A percentile compares a stretch with the other conserved stretches of the same genome.
phyloP scores from a whole-genome alignment of 37 sponge, comb jelly and placozoan species.

The Lycopodina hypogea region DNA sequence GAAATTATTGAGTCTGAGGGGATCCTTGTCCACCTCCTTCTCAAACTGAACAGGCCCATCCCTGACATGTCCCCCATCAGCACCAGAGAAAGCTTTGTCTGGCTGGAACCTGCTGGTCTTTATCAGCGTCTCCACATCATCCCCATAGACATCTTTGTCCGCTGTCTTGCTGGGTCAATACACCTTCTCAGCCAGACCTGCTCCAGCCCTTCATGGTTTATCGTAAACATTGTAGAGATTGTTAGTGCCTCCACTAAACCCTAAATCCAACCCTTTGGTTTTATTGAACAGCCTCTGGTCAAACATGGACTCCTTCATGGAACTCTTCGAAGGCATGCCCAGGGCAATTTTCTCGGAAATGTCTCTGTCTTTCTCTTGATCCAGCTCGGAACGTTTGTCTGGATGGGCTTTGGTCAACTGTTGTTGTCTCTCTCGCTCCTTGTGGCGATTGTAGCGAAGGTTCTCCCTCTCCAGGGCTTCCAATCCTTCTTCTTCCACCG shows the following conservation, averaged over 20 bases:
- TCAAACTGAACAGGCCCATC: constrained; percentile 98
- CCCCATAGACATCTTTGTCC: constrained; percentile 97
- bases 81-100: constrained; percentile 88
- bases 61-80: constrained; percentile 56
- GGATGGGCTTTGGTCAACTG: constrained; percentile 80
- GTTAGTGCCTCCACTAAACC: constrained; percentile 73
- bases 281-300: constrained; percentile 96
- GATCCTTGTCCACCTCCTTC: constrained; percentile 89
- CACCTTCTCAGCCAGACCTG: constrained; percentile 77
- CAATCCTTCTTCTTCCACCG: constrained; percentile 44
- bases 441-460: constrained; percentile 93
- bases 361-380: constrained; percentile 84
- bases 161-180: constrained; percentile 87
- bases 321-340: constrained; percentile 71
- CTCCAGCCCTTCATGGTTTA: constrained; percentile 93
- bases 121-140: constrained; percentile 90
- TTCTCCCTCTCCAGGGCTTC: constrained; percentile 83
- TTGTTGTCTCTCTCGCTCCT: constrained; percentile 93
- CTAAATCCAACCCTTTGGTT: constrained; percentile 83
- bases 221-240: constrained; percentile 97
- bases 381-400: constrained; percentile 69
- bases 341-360: constrained; percentile 95
- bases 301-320: constrained; percentile 77
- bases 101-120: constrained; percentile 95
- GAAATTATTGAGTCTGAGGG: constrained; percentile 91